phyloP scores from a whole-genome alignment of 2,888 invertebrate genomes.

The Acronicta alni region DNA sequence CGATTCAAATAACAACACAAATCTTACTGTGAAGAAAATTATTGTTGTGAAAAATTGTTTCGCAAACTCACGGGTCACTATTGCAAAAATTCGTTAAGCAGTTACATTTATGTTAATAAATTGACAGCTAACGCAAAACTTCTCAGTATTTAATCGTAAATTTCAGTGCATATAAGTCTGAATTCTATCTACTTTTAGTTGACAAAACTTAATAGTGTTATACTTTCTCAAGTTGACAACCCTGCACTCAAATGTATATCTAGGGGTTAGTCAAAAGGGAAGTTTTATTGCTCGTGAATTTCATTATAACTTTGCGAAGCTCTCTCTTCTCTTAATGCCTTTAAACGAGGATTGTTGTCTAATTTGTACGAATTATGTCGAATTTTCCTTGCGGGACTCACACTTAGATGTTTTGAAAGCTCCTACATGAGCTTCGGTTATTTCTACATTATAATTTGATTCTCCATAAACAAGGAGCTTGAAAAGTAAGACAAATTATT shows the following conservation, averaged over 20 bases:
- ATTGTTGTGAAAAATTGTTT: slow-evolving; percentile 7
- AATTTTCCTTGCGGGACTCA: slow-evolving; percentile 69
- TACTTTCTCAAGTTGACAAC: slow-evolving; percentile 61
- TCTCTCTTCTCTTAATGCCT: slow-evolving; percentile 81
- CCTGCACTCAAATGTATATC: slow-evolving; percentile 82
- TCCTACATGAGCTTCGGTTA: slow-evolving; percentile 16
- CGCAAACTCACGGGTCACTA: background rate
- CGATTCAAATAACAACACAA: slow-evolving; percentile 26
- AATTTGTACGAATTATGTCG: slow-evolving; percentile 84
- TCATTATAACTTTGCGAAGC: slow-evolving; percentile 87
- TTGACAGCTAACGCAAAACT: too few relatives aligned
- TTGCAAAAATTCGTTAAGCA: background rate
- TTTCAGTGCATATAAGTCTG: too few relatives aligned
- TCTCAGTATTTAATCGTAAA: too few relatives aligned
- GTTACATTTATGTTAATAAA: too few relatives aligned
- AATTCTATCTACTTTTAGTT: background rate
- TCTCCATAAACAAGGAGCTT: background rate
- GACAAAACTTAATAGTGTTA: slow-evolving; percentile 12
- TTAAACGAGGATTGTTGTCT: slow-evolving; percentile 86
- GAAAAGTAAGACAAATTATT: background rate
- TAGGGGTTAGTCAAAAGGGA: slow-evolving; percentile 86
- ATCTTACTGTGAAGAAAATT: slow-evolving; percentile 34
- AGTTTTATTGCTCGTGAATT: slow-evolving; percentile 89
- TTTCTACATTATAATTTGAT: slow-evolving; percentile 23
- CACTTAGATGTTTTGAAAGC: slow-evolving; percentile 54